A percentile compares a stretch with the other conserved stretches of the same genome.
phyloP scores from a whole-genome alignment of 35 echinoderm and acorn worm species.

The Hemicentrotus pulcherrimus region DNA sequence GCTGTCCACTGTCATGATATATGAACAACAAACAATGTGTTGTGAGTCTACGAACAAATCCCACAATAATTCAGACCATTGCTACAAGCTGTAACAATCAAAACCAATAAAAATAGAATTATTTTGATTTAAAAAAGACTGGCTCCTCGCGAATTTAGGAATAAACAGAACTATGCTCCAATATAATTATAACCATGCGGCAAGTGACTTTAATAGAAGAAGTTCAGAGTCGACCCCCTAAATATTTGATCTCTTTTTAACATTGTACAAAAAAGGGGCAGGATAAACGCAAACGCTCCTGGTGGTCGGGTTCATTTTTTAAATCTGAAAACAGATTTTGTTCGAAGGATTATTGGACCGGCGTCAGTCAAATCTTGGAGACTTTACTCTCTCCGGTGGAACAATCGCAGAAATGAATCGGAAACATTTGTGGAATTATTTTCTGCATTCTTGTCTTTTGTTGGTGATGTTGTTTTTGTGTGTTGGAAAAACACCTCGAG shows the following conservation, averaged over 20 bases:
- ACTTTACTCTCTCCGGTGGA: background rate
- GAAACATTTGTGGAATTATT: background rate
- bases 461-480: background rate
- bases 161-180: background rate
- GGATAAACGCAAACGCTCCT: constrained; percentile 1
- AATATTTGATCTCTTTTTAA: background rate
- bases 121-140: background rate
- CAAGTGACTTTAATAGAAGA: background rate
- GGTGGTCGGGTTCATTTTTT: background rate
- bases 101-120: background rate
- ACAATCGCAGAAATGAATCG: background rate
- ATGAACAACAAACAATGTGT: too few species aligned
- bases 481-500: background rate
- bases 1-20: too few species aligned
- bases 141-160: background rate
- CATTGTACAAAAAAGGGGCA: background rate
- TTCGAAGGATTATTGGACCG: background rate
- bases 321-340: background rate
- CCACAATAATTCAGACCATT: background rate
- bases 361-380: background rate
- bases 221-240: background rate
- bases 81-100: background rate
- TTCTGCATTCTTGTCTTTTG: background rate
- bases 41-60: background rate
- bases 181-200: background rate